Conservation (phyloP, 2,888 invertebrate genomes). For the Drosophila mercatorum region DNA sequence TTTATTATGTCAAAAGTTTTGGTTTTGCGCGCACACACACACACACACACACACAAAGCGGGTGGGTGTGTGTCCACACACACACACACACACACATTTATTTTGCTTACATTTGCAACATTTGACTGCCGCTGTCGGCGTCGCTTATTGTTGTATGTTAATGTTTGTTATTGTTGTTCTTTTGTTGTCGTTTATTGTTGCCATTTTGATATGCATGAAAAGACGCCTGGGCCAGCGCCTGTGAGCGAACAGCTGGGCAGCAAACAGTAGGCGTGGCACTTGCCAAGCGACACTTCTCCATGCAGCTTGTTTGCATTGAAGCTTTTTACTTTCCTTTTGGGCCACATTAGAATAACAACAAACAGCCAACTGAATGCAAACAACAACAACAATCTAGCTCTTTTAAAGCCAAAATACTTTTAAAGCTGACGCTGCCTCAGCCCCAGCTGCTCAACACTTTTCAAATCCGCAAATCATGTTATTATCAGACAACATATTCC, state of each 20-base stretch:
- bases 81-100: constrained; percentile 54
- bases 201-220: constrained; percentile 78
- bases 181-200: constrained; percentile 78
- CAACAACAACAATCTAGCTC: background rate
- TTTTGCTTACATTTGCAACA: constrained; percentile 78
- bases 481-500: constrained; percentile 42
- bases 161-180: constrained; percentile 79
- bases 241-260: constrained; percentile 41
- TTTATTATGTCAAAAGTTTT: constrained; percentile 81
- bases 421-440: background rate
- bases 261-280: constrained; percentile 45
- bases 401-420: constrained; percentile 2
- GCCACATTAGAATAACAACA: constrained; percentile 41
- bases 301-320: constrained; percentile 20
- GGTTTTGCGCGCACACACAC: constrained; percentile 59
- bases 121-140: constrained; percentile 69
- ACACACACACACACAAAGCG: constrained; percentile 16
- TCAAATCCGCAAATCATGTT: constrained; percentile 8
- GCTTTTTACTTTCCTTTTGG: constrained; percentile 39
- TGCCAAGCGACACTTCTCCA: constrained; percentile 33
- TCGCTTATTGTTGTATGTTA: constrained; percentile 74
- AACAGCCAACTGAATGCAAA: constrained; percentile 17
- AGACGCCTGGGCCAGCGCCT: constrained; percentile 43
- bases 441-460: background rate
- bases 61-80: constrained; percentile 16